These are phyloP conservation scores for Loris lydekkerianus DNA, from an alignment of 2,797 vertebrate genomes.

Conservation along the genomic window DNA sequence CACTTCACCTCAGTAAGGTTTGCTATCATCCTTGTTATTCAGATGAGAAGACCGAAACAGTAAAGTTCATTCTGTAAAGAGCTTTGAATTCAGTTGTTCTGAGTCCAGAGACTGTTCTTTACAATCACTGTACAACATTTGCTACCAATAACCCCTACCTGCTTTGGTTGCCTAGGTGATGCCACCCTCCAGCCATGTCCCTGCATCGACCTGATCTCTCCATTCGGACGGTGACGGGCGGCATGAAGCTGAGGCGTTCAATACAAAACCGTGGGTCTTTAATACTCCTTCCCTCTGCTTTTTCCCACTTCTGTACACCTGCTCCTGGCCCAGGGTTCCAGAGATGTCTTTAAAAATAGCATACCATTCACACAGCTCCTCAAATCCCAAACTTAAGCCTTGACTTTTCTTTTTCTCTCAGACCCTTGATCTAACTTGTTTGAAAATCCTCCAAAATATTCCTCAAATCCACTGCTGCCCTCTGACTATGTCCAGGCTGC, in stretches of 20 bases:
- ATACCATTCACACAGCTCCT: slow-evolving; percentile 43
- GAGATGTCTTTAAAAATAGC: slow-evolving; percentile 68
- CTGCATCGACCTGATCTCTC: neutral
- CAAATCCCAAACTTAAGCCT: neutral
- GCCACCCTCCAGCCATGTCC: neutral
- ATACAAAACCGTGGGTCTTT: neutral
- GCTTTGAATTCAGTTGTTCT: slow-evolving; percentile 12
- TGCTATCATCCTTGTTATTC: neutral
- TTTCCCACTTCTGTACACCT: slow-evolving; percentile 35
- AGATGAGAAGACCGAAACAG: neutral
- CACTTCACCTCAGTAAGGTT: neutral
- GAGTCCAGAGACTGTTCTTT: neutral
- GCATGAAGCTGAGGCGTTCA: neutral
- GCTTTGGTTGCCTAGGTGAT: neutral
- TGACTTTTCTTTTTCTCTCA: slow-evolving; percentile 58
- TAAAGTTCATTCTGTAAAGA: neutral
- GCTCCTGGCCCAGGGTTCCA: slow-evolving; percentile 44
- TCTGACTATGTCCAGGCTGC: neutral
- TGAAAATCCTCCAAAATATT: slow-evolving; percentile 53
- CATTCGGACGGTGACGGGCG: neutral
- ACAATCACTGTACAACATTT: neutral
- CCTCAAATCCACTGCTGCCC: neutral
- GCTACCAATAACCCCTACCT: neutral
- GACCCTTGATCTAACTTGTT: neutral
- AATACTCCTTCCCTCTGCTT: neutral